Evolutionary conservation across 64 coral and sea anemone species (phyloP).

Genomic region (Stichodactyla helianthus): DNA sequence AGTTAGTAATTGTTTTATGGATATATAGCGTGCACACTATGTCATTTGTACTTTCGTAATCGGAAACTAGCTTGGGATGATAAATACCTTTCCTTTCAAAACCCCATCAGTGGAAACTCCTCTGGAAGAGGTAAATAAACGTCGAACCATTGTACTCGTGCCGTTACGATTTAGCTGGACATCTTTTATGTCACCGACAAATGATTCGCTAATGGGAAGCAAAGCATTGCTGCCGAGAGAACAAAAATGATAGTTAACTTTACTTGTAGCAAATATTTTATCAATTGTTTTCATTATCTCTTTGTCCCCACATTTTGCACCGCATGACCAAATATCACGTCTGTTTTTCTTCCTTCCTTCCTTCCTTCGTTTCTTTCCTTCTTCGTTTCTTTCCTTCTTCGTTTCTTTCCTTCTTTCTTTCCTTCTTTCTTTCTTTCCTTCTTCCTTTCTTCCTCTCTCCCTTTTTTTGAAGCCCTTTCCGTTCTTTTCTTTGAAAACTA

Average conservation of each 20-base stretch:
- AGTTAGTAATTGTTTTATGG: too few species aligned
- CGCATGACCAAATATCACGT: too few species aligned
- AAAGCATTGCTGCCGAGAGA: constrained; percentile 6
- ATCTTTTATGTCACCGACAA: constrained; percentile 74
- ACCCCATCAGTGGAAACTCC: constrained; percentile 50
- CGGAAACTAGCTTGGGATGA: not conserved
- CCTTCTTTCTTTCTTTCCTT: too few species aligned
- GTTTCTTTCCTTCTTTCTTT: too few species aligned
- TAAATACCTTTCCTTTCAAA: constrained; percentile 52
- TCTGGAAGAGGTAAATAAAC: constrained; percentile 16
- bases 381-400: too few species aligned
- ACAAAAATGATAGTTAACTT: not conserved
- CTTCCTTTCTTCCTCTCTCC: too few species aligned
- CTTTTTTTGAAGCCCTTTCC: not conserved
- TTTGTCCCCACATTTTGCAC: too few species aligned
- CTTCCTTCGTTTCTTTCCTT: too few species aligned
- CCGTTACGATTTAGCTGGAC: constrained; percentile 33
- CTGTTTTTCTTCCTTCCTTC: too few species aligned
- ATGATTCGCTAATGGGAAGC: constrained; percentile 31
- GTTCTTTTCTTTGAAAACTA: not conserved
- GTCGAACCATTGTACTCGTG: constrained; percentile 1
- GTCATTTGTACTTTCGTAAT: too few species aligned
- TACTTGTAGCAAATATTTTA: not conserved
- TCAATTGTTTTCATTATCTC: too few species aligned
- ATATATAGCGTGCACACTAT: too few species aligned